Conservation (phyloP, 2,888 invertebrate genomes). For the Atrina japonica region DNA sequence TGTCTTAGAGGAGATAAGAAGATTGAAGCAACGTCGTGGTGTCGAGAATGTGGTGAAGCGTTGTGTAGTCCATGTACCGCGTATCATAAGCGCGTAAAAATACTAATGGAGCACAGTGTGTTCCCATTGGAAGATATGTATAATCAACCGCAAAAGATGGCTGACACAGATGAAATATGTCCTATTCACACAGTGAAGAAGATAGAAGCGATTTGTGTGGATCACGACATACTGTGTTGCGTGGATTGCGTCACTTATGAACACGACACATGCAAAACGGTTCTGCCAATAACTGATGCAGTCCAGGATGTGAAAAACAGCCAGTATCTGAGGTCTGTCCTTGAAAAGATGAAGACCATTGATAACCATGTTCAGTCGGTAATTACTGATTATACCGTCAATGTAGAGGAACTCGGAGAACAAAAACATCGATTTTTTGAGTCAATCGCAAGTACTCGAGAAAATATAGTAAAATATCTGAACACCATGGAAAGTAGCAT, state of each 20-base stretch:
- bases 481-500: constrained; percentile 28
- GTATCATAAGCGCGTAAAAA: constrained; percentile 38
- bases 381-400: constrained; percentile 24
- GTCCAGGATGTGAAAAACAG: constrained; percentile 15
- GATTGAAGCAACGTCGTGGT: constrained; percentile 30
- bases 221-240: constrained; percentile 39
- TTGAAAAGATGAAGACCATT: constrained; percentile 22
- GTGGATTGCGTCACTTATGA: constrained; percentile 41
- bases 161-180: constrained; percentile 38
- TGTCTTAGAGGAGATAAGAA: constrained; percentile 30
- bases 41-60: constrained; percentile 41
- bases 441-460: constrained; percentile 15
- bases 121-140: constrained; percentile 35
- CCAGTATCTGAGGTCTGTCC: constrained; percentile 8
- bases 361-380: constrained; percentile 34
- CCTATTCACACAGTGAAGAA: constrained; percentile 27
- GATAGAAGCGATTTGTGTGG: constrained; percentile 37
- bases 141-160: constrained; percentile 23
- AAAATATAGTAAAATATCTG: constrained; percentile 26
- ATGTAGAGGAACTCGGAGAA: constrained; percentile 31
- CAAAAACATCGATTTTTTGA: constrained; percentile 28
- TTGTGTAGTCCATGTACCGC: constrained; percentile 32
- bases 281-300: constrained; percentile 28
- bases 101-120: constrained; percentile 39
- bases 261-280: constrained; percentile 34